Conservation (phyloP, 2,888 invertebrate genomes). For the Nebria brevicollis region DNA sequence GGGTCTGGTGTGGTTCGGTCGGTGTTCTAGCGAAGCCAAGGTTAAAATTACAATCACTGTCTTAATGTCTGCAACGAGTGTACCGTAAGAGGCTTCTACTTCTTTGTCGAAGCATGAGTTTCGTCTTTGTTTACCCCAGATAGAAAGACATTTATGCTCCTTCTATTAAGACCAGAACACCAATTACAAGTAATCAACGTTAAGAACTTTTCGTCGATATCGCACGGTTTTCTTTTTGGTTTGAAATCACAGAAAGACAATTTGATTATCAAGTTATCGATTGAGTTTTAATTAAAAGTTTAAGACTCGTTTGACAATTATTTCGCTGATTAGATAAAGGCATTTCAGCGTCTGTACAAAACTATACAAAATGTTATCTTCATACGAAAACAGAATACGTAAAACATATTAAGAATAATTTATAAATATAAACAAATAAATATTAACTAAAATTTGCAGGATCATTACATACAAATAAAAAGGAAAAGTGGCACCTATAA, state of each 20-base stretch:
- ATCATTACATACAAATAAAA: background rate
- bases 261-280: background rate
- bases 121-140: background rate
- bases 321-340: background rate
- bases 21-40: conserved; percentile 24
- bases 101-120: background rate
- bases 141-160: background rate
- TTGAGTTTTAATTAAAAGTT: background rate
- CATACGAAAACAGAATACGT: no score
- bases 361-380: no score
- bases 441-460: background rate
- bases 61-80: conserved; percentile 31
- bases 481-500: conserved; percentile 7
- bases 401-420: no score
- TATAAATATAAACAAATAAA: background rate
- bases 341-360: background rate
- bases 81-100: conserved; percentile 16
- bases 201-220: conserved; percentile 30
- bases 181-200: conserved; percentile 44
- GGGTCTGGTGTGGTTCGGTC: background rate
- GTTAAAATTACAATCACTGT: conserved; percentile 40
- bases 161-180: background rate
- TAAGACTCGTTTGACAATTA: background rate
- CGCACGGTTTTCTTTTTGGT: background rate
- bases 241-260: conserved; percentile 2